Evolutionary conservation across 1,140 invertebrate species (phyloP).

Genomic region (Apolygus lucorum): DNA sequence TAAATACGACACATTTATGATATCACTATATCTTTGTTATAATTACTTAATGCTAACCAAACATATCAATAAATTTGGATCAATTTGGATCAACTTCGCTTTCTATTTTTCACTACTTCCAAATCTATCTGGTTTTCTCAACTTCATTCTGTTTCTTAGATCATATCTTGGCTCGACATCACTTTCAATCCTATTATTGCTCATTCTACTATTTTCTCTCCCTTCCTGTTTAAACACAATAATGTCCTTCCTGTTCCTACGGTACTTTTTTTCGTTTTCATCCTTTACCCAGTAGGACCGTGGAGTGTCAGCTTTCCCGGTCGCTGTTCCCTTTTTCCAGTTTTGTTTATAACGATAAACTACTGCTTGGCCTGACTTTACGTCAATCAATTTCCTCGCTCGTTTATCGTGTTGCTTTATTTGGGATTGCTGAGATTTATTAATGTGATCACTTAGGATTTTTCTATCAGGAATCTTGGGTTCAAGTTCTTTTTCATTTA

Average conservation of each 20-base stretch:
- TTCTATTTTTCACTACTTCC: too few species aligned
- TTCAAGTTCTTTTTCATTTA: too few species aligned
- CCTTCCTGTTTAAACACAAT: not conserved
- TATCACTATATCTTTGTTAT: too few species aligned
- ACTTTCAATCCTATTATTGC: too few species aligned
- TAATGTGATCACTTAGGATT: not conserved
- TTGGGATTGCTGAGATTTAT: not conserved
- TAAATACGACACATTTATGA: too few species aligned
- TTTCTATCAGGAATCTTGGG: not conserved
- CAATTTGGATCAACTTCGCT: too few species aligned
- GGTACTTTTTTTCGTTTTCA: not conserved
- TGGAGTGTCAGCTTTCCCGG: not conserved
- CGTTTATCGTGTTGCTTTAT: conserved; percentile 1
- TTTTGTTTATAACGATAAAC: not conserved
- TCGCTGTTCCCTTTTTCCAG: not conserved
- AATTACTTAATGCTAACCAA: not conserved
- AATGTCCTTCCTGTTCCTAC: not conserved
- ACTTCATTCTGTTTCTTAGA: not conserved
- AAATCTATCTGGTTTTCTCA: not conserved
- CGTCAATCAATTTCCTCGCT: not conserved
- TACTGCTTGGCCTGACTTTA: not conserved
- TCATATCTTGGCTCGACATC: not conserved
- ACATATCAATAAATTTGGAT: too few species aligned
- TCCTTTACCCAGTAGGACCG: not conserved
- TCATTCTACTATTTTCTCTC: too few species aligned